Evolutionary conservation across 2,888 invertebrate species (phyloP), one percentile per base, ranked within the genome.

Genomic region (Iphiclides podalirius): DNA sequence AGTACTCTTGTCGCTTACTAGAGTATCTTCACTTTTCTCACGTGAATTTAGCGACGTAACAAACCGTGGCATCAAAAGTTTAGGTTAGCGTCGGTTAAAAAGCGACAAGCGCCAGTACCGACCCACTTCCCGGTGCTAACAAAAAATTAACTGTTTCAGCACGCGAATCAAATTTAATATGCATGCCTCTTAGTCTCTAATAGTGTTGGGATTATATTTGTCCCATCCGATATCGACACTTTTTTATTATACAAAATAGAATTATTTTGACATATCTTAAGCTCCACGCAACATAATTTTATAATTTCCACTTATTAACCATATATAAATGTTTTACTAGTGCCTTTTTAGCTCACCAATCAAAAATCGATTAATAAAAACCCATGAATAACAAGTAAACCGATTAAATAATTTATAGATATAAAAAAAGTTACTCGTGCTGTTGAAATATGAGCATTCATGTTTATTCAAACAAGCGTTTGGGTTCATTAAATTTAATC

Each of bases 141-240:
- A 49, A 49, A 49, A 69, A 71, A 71, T 68, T 69, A 63, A 68
- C 58, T 61, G 63, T 67, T 72, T 67, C 60, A 70, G 62, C 75
- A 69, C 72, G 72, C 72, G 70, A 72, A 72, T 70, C 69, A 63
- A 49, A 49, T 49, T 70, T 69, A 66, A 70, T 71, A 76, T 75
- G 70, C 70, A 75, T 65, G 63, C 65, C 66, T 66, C 58, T 67
- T 64, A 65, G 58, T 59, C 60, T 57, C 43, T 49, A 33, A 42
- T 55, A 62, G 61, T 56, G 66, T 43, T 63, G 71, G 54, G 64
- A 48, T 47, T 43, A 49, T 28, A 37, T 41, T 13, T 15, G 12
- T n/a, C 12, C 4, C 6, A 12, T 9, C 23, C 20, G 9, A 42
- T 43, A 31, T 48, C 42, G 36, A 48, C 9, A 47, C n/a, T n/a